Conservation (phyloP, 2,888 invertebrate species). For the Mylabris sibirica region DNA sequence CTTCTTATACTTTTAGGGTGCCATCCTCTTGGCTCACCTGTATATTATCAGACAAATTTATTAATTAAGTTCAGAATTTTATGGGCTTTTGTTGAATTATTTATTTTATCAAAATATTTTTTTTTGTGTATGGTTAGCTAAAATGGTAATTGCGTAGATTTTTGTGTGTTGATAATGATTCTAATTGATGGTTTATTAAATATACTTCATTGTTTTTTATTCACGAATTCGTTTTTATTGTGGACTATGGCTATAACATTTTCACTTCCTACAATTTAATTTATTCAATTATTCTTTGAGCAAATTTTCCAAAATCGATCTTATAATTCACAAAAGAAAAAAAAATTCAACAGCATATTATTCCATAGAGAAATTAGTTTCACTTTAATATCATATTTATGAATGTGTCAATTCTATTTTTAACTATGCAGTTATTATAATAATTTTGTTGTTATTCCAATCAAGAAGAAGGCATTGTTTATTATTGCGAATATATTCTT, state of each 20-base stretch:
- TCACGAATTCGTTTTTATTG: neutral
- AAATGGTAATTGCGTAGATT: neutral
- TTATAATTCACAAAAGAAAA: neutral
- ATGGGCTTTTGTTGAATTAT: too few species aligned
- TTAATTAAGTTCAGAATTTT: too few species aligned
- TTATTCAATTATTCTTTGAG: neutral
- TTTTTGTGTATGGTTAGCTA: neutral
- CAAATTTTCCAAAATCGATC: neutral
- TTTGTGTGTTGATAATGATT: too few species aligned
- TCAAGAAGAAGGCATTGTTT: neutral
- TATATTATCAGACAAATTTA: too few species aligned
- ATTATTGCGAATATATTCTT: too few species aligned
- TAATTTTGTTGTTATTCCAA: neutral
- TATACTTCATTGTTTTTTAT: neutral
- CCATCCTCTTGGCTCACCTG: too few species aligned
- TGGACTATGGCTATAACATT: neutral
- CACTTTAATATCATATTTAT: neutral
- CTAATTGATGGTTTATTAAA: neutral
- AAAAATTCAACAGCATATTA: neutral
- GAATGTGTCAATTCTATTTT: neutral
- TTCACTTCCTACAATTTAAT: neutral
- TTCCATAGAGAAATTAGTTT: neutral
- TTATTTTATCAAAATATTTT: too few species aligned
- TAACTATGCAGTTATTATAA: neutral
- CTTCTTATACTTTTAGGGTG: too few species aligned